Percentiles rank a stretch among this genome's conserved stretches.
phyloP scores from a whole-genome alignment of 2,113 vertebrate genomes.

The Ifrita kowaldi region DNA sequence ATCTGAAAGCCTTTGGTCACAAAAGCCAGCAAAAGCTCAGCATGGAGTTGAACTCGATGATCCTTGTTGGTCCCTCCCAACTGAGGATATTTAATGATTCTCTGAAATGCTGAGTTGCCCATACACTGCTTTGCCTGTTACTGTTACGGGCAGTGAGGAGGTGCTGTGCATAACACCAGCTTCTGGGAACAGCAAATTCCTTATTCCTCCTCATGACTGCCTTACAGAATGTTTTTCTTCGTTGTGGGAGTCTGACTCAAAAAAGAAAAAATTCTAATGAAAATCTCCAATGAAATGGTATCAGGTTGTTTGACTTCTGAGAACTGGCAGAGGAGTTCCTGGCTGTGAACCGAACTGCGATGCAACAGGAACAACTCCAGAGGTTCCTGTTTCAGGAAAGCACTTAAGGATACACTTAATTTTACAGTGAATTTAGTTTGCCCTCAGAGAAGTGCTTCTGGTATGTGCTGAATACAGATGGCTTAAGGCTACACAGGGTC shows the following conservation, averaged over 20 bases:
- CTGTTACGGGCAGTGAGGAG: neutral
- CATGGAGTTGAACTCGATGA: accelerated
- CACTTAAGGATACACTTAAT: neutral
- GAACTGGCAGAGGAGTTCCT: neutral
- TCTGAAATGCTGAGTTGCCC: neutral
- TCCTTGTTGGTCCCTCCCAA: accelerated
- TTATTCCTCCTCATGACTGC: neutral
- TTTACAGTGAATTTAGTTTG: neutral
- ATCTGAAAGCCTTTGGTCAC: neutral
- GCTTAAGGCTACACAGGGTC: no score
- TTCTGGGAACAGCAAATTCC: neutral
- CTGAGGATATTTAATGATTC: neutral
- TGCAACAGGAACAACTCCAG: neutral
- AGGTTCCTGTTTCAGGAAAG: neutral
- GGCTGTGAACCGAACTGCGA: neutral
- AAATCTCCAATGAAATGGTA: neutral
- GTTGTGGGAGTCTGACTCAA: neutral
- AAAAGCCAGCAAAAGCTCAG: no score
- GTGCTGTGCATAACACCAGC: neutral
- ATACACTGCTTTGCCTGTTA: accelerated
- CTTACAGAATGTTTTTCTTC: neutral
- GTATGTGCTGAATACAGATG: accelerated
- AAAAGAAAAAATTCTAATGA: neutral
- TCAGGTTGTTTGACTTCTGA: neutral
- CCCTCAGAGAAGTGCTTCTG: neutral